A percentile compares a stretch with the other conserved stretches of the same genome.
Evolutionary conservation across 2,113 vertebrate genomes (phyloP).

Genomic region (Fulmarus glacialis): DNA sequence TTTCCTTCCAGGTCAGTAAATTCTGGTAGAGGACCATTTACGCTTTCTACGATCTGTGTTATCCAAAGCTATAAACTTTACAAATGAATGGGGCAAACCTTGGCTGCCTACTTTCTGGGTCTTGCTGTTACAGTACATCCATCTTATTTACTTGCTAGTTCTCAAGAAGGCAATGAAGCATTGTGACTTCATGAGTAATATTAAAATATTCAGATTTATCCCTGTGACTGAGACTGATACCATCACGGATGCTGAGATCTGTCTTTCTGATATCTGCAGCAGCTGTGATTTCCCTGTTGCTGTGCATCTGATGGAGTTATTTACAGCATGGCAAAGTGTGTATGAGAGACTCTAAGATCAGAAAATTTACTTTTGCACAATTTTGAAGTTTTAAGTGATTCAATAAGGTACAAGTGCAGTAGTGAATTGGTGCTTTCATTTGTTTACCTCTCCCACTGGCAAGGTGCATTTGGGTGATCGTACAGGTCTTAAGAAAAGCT

Average conservation of each 20-base stretch:
- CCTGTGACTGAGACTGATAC: neutral
- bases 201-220: slow-evolving; percentile 47
- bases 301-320: neutral
- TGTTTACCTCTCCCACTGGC: neutral
- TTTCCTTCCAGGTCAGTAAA: slow-evolving; percentile 62
- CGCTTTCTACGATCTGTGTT: slow-evolving; percentile 2
- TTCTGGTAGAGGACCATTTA: slow-evolving; percentile 50
- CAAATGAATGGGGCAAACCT: slow-evolving; percentile 38
- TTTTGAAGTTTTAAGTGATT: neutral
- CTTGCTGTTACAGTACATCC: neutral
- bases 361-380: neutral
- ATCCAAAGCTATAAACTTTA: slow-evolving; percentile 47
- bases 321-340: neutral
- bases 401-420: neutral
- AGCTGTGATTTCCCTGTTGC: neutral
- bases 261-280: neutral
- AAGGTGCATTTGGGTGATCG: neutral
- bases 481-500: neutral
- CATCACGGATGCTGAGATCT: neutral
- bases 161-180: slow-evolving; percentile 25
- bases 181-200: slow-evolving; percentile 4
- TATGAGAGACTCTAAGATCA: neutral
- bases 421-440: neutral
- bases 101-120: neutral
- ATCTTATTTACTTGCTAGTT: slow-evolving; percentile 44